Evolutionary conservation across 2,888 invertebrate genomes (phyloP).

Genomic region (Machimus rusticus): DNA sequence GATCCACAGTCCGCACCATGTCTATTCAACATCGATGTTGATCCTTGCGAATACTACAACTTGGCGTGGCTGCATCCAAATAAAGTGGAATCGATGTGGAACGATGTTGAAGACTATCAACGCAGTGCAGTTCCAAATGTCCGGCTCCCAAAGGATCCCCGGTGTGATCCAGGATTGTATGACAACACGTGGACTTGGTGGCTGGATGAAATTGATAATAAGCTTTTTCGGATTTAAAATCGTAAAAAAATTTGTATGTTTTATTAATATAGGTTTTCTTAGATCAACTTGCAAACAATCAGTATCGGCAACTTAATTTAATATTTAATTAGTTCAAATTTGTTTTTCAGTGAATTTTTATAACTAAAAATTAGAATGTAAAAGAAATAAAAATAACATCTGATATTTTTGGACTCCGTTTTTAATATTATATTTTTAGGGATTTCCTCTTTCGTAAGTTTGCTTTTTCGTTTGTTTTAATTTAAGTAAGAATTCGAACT

Average conservation of each 20-base stretch:
- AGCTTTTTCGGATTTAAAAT: neutral
- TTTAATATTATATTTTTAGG: neutral
- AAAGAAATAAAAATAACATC: neutral
- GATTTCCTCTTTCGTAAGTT: too few species aligned
- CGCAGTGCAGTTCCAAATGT: constrained; percentile 61
- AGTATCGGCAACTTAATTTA: neutral
- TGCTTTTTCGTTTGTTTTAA: too few species aligned
- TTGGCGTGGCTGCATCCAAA: constrained; percentile 55
- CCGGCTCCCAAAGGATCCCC: constrained; percentile 64
- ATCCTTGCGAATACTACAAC: constrained; percentile 66
- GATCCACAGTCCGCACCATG: constrained; percentile 60
- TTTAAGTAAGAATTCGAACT: too few species aligned
- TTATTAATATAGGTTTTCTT: neutral
- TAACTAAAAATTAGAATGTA: neutral
- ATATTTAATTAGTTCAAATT: too few species aligned
- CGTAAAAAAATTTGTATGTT: neutral
- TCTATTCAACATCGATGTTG: constrained; percentile 64
- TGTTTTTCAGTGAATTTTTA: neutral
- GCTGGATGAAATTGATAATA: constrained; percentile 59
- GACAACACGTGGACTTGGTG: constrained; percentile 70
- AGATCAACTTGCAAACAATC: neutral
- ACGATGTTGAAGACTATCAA: constrained; percentile 63
- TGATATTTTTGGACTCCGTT: neutral
- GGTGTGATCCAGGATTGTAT: constrained; percentile 66
- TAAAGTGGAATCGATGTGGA: constrained; percentile 59